Percentiles rank a stretch among this genome's conserved stretches.
phyloP scores from a whole-genome alignment of 2,797 vertebrate species.

The Chelon labrosus region DNA sequence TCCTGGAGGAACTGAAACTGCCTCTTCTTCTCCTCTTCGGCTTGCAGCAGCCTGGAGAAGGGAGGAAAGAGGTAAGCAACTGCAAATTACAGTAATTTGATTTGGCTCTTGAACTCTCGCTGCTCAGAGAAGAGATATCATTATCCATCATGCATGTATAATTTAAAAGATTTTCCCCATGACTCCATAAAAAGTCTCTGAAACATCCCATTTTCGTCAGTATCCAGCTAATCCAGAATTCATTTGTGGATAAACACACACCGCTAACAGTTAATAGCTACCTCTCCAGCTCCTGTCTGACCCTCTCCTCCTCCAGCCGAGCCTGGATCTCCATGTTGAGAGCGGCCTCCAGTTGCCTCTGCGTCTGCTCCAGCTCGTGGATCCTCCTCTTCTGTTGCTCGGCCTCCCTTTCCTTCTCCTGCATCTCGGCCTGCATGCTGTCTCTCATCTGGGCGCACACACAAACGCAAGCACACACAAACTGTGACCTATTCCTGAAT shows the following conservation, averaged over 20 bases:
- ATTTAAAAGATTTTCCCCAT: too few relatives aligned
- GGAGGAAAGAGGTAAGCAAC: not conserved
- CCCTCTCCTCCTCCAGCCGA: constrained; percentile 83
- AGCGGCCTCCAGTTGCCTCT: constrained; percentile 81
- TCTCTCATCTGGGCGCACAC: constrained; percentile 74
- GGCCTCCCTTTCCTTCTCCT: constrained; percentile 80
- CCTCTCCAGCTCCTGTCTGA: constrained; percentile 82
- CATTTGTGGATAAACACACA: too few relatives aligned
- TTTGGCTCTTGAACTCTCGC: not conserved
- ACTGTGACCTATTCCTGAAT: constrained; percentile 44
- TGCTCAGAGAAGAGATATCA: not conserved
- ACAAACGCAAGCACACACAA: constrained; percentile 21
- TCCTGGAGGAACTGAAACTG: constrained; percentile 80
- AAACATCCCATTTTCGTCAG: too few relatives aligned
- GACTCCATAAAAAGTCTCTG: too few relatives aligned
- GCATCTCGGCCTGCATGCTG: constrained; percentile 79
- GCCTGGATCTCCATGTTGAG: constrained; percentile 85
- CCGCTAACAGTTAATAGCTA: constrained; percentile 32
- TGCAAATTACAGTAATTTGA: not conserved
- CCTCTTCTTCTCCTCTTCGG: constrained; percentile 82
- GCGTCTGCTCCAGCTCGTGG: constrained; percentile 83
- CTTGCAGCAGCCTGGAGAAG: constrained; percentile 75
- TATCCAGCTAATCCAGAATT: not conserved
- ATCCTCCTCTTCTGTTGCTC: constrained; percentile 83
- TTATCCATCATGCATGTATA: too few relatives aligned